These are phyloP conservation scores for Myoxocephalus aenaeus DNA, from an alignment of 2,797 vertebrate species.

Conservation along the genomic window DNA sequence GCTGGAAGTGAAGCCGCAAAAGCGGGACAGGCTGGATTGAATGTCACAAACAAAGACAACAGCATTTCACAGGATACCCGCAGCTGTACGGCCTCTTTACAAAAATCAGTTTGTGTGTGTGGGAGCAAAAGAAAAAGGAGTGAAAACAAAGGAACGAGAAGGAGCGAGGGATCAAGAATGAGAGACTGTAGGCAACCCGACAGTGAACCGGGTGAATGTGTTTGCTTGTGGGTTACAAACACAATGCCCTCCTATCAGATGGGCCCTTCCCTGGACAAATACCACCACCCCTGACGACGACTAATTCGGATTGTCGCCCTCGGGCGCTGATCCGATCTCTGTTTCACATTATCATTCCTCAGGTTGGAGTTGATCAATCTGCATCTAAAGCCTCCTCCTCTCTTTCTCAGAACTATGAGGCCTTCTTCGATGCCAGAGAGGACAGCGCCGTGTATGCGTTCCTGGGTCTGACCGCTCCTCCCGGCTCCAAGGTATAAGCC, in stretches of 20 bases:
- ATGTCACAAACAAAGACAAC: slow-evolving; percentile 63
- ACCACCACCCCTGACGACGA: slow-evolving; percentile 7
- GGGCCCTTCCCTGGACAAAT: slow-evolving; percentile 50
- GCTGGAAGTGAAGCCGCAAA: slow-evolving; percentile 31
- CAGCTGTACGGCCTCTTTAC: slow-evolving; percentile 43
- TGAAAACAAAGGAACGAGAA: slow-evolving; percentile 51
- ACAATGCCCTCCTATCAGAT: slow-evolving; percentile 47
- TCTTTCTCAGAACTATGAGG: slow-evolving; percentile 90
- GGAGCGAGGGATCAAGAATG: slow-evolving; percentile 33
- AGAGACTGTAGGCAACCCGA: slow-evolving; percentile 11
- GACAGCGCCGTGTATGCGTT: slow-evolving; percentile 96
- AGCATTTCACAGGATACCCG: slow-evolving; percentile 51
- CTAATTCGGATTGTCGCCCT: slow-evolving; percentile 17
- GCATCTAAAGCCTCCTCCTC: slow-evolving; percentile 20
- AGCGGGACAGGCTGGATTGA: slow-evolving; percentile 51
- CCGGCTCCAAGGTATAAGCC: slow-evolving; percentile 93
- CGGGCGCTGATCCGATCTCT: slow-evolving; percentile 36
- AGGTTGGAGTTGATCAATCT: slow-evolving; percentile 22
- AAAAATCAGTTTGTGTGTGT: slow-evolving; percentile 29
- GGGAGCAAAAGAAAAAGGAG: slow-evolving; percentile 24
- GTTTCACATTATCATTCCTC: slow-evolving; percentile 45
- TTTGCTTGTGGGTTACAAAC: slow-evolving; percentile 25
- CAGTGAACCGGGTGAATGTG: slow-evolving; percentile 32
- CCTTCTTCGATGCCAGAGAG: slow-evolving; percentile 96
- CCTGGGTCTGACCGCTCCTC: slow-evolving; percentile 94